These are phyloP conservation scores for Branchinecta lindahli DNA, from an alignment of 1,140 invertebrate species.

Conservation along the genomic window DNA sequence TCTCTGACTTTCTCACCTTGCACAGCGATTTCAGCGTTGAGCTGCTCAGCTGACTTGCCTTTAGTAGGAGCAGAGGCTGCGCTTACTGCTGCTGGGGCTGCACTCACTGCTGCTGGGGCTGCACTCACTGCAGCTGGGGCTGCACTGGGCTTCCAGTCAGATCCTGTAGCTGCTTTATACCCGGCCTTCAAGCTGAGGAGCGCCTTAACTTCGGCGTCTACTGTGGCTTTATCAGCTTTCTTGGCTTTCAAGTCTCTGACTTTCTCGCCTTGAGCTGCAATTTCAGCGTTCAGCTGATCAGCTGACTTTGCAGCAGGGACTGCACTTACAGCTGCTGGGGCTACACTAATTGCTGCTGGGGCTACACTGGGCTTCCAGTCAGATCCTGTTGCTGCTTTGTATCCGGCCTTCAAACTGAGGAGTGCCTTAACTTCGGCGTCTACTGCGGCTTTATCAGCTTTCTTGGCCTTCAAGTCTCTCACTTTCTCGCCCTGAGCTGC, in stretches of 20 bases:
- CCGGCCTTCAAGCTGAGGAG: constrained; percentile 48
- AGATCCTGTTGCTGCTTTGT: constrained; percentile 43
- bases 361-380: constrained; percentile 42
- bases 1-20: constrained; percentile 57
- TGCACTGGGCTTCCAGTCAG: constrained; percentile 42
- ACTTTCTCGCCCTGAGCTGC: constrained; percentile 34
- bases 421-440: constrained; percentile 45
- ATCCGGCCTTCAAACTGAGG: constrained; percentile 48
- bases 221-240: constrained; percentile 37
- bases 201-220: constrained; percentile 44
- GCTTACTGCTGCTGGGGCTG: constrained; percentile 14
- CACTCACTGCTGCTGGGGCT: not conserved
- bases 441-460: constrained; percentile 37
- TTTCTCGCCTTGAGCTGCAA: constrained; percentile 34
- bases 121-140: not conserved
- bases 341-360: not conserved
- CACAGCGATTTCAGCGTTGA: constrained; percentile 41
- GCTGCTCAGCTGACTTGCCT: constrained; percentile 25
- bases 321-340: not conserved
- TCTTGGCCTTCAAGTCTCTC: constrained; percentile 46
- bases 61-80: constrained; percentile 14
- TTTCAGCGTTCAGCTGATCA: constrained; percentile 25
- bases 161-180: constrained; percentile 45
- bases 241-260: constrained; percentile 44
- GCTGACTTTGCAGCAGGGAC: constrained; percentile 13